These are phyloP conservation scores for Tethya wilhelma DNA, from an alignment of 37 sponge, comb jelly and placozoan genomes.

Conservation along the genomic window DNA sequence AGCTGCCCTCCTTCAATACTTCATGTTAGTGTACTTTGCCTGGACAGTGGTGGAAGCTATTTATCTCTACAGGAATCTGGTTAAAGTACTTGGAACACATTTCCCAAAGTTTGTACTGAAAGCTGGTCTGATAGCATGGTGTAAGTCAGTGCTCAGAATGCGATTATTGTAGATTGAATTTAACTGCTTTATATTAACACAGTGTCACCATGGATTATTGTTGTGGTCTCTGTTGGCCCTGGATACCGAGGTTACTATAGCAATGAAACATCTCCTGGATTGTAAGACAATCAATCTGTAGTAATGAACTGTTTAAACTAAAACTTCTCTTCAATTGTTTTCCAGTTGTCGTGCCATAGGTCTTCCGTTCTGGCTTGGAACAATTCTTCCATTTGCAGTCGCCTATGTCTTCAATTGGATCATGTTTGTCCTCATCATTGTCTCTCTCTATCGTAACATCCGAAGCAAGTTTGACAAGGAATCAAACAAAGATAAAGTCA, in stretches of 20 bases:
- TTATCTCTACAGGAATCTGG: too few species aligned
- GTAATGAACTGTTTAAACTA: background rate
- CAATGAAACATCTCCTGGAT: background rate
- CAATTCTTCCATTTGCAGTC: background rate
- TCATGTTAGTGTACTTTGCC: constrained; percentile 11
- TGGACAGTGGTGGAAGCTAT: constrained; percentile 19
- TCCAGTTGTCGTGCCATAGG: constrained; percentile 25
- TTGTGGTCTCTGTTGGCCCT: constrained; percentile 15
- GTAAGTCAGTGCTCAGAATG: constrained; percentile 7
- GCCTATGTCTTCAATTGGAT: constrained; percentile 29
- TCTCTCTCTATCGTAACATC: too few species aligned
- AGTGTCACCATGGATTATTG: constrained; percentile 22
- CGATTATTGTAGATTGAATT: background rate
- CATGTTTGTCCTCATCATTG: too few species aligned
- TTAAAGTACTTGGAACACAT: background rate
- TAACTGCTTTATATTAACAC: background rate
- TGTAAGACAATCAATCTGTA: background rate
- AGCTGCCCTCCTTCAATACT: constrained; percentile 23
- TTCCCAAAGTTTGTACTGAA: background rate
- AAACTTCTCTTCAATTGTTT: background rate
- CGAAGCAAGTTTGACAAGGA: too few species aligned
- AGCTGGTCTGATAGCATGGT: constrained; percentile 5
- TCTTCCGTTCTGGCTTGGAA: constrained; percentile 5
- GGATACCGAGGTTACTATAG: constrained; percentile 1
- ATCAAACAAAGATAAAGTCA: too few species aligned